Evolutionary conservation across 2,888 invertebrate species (phyloP).

Genomic region (Ochlodes sylvanus): DNA sequence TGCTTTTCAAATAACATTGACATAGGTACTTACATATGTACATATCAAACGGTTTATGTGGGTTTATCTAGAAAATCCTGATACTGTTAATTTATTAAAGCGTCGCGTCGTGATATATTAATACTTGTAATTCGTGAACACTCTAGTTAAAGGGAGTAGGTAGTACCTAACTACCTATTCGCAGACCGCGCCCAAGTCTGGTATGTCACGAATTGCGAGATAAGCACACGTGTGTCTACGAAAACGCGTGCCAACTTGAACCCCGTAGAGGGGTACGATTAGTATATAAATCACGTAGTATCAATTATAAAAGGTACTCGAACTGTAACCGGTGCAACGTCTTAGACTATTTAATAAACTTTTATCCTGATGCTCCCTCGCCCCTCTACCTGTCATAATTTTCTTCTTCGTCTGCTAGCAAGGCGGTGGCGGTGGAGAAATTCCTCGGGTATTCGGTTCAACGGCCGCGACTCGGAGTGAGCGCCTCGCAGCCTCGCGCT

Average conservation of each 20-base stretch:
- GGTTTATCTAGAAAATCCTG: not conserved
- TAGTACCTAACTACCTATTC: too few relatives aligned
- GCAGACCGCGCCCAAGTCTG: constrained; percentile 69
- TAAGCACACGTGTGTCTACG: constrained; percentile 65
- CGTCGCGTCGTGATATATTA: constrained; percentile 5
- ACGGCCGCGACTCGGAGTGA: constrained; percentile 75
- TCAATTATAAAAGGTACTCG: not conserved
- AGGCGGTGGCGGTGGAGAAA: constrained; percentile 77
- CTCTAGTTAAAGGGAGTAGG: constrained; percentile 13
- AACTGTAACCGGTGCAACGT: not conserved
- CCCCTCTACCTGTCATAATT: constrained; percentile 63
- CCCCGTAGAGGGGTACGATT: not conserved
- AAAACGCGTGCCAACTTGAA: constrained; percentile 41
- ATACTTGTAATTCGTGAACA: constrained; percentile 26
- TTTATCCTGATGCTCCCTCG: constrained; percentile 39
- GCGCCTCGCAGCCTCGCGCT: constrained; percentile 60
- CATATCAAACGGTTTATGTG: too few relatives aligned
- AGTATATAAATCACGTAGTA: not conserved
- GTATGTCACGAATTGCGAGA: constrained; percentile 72
- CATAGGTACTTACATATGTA: too few relatives aligned
- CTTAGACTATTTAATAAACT: constrained; percentile 22
- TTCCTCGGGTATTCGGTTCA: constrained; percentile 83
- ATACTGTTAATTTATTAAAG: not conserved
- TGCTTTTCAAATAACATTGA: not conserved
- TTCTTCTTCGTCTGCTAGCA: constrained; percentile 71